These are phyloP conservation scores for Origma solitaria DNA, from an alignment of 2,113 vertebrate genomes.

Conservation along the genomic window DNA sequence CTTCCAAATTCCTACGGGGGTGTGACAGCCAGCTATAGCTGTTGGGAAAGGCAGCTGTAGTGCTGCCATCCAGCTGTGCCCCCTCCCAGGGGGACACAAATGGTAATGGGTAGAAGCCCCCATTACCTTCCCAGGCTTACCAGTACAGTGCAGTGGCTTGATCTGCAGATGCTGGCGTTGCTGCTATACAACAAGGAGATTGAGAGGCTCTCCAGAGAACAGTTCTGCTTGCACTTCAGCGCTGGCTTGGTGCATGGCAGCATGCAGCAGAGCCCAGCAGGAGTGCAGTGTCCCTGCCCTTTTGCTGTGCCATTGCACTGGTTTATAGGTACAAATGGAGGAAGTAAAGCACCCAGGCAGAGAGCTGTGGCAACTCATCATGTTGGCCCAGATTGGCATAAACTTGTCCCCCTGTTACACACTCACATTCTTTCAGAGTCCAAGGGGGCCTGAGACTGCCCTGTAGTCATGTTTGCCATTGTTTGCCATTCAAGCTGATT, in stretches of 20 bases:
- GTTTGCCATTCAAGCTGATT: neutral
- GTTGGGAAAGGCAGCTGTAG: neutral
- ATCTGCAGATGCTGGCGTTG: neutral
- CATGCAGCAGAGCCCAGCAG: neutral
- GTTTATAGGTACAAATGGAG: neutral
- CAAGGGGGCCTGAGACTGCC: neutral
- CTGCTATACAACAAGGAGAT: neutral
- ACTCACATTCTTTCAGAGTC: neutral
- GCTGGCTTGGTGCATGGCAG: neutral
- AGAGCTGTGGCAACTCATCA: neutral
- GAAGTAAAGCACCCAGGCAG: fast-evolving
- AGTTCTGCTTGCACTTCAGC: neutral
- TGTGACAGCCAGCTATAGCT: neutral
- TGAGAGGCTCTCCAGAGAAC: neutral
- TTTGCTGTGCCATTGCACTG: neutral
- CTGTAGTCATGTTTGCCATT: neutral
- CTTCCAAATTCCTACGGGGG: neutral
- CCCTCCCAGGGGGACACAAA: too few species aligned
- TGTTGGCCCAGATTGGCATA: neutral
- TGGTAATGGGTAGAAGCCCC: neutral
- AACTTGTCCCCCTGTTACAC: neutral
- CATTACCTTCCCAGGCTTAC: neutral
- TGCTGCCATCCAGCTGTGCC: neutral
- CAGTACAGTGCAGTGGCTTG: neutral
- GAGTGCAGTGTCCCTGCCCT: neutral